Percentiles rank a stretch among this genome's conserved stretches.
Evolutionary conservation across 1,140 invertebrate species (phyloP).

Genomic region (Lucilia sericata): DNA sequence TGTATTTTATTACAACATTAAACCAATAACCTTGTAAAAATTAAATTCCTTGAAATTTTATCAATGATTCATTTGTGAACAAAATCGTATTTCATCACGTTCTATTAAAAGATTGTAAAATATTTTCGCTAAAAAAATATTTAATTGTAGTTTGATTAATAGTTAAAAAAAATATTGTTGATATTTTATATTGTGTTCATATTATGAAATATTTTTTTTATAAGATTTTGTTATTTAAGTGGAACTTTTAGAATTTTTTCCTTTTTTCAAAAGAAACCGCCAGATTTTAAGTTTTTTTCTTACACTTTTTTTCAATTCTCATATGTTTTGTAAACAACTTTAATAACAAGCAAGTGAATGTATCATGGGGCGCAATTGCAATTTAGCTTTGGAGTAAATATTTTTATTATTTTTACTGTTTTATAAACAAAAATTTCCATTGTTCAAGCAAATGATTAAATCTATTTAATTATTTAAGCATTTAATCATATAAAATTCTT

Average conservation of each 20-base stretch:
- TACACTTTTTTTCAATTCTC: neutral
- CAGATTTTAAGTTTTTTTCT: neutral
- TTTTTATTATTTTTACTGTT: neutral
- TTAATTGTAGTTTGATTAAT: neutral
- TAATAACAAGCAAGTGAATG: neutral
- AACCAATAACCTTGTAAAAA: neutral
- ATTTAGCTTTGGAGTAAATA: neutral
- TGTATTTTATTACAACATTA: neutral
- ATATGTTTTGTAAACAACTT: neutral
- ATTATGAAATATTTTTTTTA: neutral
- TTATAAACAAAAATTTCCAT: neutral
- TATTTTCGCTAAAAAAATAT: neutral
- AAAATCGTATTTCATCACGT: neutral
- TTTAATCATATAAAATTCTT: slow-evolving; percentile 3
- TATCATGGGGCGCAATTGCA: neutral
- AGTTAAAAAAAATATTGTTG: neutral
- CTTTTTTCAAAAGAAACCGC: slow-evolving; percentile 24
- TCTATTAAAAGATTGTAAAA: neutral
- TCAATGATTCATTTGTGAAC: neutral
- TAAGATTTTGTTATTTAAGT: neutral
- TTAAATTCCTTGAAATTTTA: neutral
- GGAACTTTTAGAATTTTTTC: slow-evolving; percentile 6
- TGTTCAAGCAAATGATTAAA: slow-evolving; percentile 11
- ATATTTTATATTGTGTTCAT: too few species aligned
- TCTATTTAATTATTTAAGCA: neutral